Percentiles rank a stretch among this genome's conserved stretches.
Conservation (phyloP, 2,113 vertebrate species). For the Ancistrus triradiatus region DNA sequence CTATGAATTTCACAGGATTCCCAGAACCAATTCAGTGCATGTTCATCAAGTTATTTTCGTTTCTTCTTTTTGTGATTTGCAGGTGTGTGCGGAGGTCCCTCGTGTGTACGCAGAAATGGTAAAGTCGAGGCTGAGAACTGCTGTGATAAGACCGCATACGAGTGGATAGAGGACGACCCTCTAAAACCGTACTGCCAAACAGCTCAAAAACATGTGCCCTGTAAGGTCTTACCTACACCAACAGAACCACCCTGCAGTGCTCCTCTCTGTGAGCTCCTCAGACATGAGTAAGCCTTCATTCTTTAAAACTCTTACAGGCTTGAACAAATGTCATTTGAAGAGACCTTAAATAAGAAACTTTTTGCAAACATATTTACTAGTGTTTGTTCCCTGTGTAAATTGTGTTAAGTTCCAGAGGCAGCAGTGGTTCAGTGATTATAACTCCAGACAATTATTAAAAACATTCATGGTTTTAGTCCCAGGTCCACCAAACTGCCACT, state of each 20-base stretch:
- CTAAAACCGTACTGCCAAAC: slow-evolving; percentile 54
- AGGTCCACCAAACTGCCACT: too few relatives aligned
- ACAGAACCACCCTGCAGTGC: neutral
- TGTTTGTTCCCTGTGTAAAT: too few relatives aligned
- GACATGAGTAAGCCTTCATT: slow-evolving; percentile 46
- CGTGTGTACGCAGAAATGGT: slow-evolving; percentile 60
- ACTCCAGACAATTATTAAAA: too few relatives aligned
- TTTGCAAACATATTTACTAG: too few relatives aligned
- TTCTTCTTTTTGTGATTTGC: neutral
- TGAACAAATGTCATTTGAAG: too few relatives aligned
- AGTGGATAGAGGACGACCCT: slow-evolving; percentile 57
- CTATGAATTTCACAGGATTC: neutral
- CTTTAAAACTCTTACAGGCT: too few relatives aligned
- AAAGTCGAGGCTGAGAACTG: slow-evolving; percentile 52
- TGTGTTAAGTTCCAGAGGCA: too few relatives aligned
- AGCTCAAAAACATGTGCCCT: slow-evolving; percentile 40
- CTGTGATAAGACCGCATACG: slow-evolving; percentile 61
- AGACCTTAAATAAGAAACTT: too few relatives aligned
- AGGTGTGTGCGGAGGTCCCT: slow-evolving; percentile 63
- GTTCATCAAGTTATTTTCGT: neutral
- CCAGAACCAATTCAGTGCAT: neutral
- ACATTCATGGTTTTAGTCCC: too few relatives aligned
- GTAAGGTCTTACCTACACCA: neutral
- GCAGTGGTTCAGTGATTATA: too few relatives aligned
- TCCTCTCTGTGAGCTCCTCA: slow-evolving; percentile 51